Evolutionary conservation across 1,140 invertebrate genomes (phyloP), one percentile per base, ranked within the genome.

Genomic region (Patella vulgata): DNA sequence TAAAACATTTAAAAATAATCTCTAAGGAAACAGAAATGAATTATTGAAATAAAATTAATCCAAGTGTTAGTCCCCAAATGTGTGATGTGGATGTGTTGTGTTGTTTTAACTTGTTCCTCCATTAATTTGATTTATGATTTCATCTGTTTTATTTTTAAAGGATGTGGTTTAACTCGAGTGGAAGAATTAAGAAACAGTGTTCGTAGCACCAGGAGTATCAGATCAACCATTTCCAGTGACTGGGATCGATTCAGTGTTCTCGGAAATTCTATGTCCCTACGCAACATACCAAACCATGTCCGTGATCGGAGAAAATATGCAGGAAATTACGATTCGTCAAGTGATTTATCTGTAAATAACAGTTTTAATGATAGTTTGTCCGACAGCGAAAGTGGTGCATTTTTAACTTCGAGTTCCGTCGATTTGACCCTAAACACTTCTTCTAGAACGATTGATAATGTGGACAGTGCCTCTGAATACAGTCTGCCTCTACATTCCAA

Each of bases 191-290:
- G 63, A 2, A 51, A 59, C 21, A 63, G n/a, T n/a, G n/a, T n/a
- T n/a, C 14, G 5, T 5, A 36, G 33, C 33, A 36, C 33, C 5
- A 36, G 33, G 14, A 36, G 61, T 25, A 52, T 42, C 4, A 42
- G 55, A 11, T 65, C 62, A 21, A 58, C 67, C 2, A 50, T 47
- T 19, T 69, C 67, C 6, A 69, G 67, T 46, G 67, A 69, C 42
- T 69, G 67, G 67, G 67, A 69, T 50, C 28, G 58, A 6, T 69
- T 61, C 55, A 69, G 67, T 43, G 59, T 56, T 47, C n/a, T 69
- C n/a, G 36, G 42, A 14, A 63, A 60, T 1, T 60, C 66, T 11
- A 39, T 40, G 9, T 31, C 55, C 23, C 40, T 65, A 33, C 53
- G 54, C 25, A 19, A 19, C 28, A 31, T 58, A 5, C 39, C 39